Evolutionary conservation across 2,113 vertebrate species (phyloP).

Genomic region (Sitta europaea): DNA sequence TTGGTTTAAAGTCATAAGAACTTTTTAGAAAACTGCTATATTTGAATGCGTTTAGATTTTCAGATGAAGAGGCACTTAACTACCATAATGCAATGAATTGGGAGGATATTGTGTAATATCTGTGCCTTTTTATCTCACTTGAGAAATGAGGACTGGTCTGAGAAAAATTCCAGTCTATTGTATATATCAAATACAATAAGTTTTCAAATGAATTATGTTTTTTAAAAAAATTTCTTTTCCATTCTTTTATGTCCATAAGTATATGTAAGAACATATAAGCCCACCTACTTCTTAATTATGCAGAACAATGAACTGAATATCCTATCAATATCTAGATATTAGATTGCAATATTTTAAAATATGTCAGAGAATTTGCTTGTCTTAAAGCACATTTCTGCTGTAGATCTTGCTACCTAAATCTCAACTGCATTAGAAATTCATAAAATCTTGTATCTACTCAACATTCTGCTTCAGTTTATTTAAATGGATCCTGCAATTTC

Average conservation of each 20-base stretch:
- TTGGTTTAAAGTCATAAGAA: background rate
- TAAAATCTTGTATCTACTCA: background rate
- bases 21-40: background rate
- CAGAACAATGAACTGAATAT: background rate
- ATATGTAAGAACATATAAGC: background rate
- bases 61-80: background rate
- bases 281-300: background rate
- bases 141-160: background rate
- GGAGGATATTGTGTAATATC: background rate
- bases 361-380: background rate
- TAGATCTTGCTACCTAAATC: background rate
- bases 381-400: background rate
- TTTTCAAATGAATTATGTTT: background rate
- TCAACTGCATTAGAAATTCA: background rate
- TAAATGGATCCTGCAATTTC: background rate
- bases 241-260: too few species aligned
- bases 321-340: background rate
- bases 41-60: background rate
- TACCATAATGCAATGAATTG: background rate
- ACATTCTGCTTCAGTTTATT: background rate
- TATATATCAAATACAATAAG: background rate
- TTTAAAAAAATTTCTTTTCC: background rate
- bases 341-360: background rate
- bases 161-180: background rate
- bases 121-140: background rate